Conservation (phyloP, 2,888 invertebrate genomes). For the Trissolcus brochymenae region DNA sequence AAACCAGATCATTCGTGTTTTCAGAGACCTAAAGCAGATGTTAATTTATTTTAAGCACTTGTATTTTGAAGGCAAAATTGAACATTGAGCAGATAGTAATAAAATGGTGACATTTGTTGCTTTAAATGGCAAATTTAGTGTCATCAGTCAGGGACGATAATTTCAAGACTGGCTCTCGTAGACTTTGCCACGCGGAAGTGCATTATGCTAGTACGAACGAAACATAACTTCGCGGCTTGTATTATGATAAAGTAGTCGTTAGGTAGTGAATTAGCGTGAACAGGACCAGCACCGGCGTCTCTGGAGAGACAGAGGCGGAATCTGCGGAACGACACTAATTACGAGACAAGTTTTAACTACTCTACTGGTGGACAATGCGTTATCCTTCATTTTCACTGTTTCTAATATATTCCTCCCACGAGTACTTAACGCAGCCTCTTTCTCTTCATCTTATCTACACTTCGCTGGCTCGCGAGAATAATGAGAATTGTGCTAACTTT, state of each 20-base stretch:
- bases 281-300: conserved; percentile 45
- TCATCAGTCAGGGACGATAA: conserved; percentile 40
- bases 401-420: conserved; percentile 72
- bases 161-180: conserved; percentile 35
- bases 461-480: conserved; percentile 23
- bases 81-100: conserved; percentile 30
- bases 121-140: conserved; percentile 33
- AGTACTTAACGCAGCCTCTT: conserved; percentile 58
- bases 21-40: too few species aligned
- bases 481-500: conserved; percentile 37
- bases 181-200: conserved; percentile 47
- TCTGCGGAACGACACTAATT: conserved; percentile 74
- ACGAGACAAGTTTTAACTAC: conserved; percentile 75
- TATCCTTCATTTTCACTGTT: conserved; percentile 73
- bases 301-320: conserved; percentile 60
- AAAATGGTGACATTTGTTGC: conserved; percentile 36
- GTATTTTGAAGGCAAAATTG: conserved; percentile 12
- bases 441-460: conserved; percentile 36
- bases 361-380: conserved; percentile 72
- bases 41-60: neutral
- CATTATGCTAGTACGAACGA: conserved; percentile 40
- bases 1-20: too few species aligned
- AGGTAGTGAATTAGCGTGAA: conserved; percentile 58
- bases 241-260: conserved; percentile 65
- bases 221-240: conserved; percentile 46